These are phyloP conservation scores for Proctacanthus coquilletti DNA, from an alignment of 1,140 invertebrate genomes.

Conservation along the genomic window DNA sequence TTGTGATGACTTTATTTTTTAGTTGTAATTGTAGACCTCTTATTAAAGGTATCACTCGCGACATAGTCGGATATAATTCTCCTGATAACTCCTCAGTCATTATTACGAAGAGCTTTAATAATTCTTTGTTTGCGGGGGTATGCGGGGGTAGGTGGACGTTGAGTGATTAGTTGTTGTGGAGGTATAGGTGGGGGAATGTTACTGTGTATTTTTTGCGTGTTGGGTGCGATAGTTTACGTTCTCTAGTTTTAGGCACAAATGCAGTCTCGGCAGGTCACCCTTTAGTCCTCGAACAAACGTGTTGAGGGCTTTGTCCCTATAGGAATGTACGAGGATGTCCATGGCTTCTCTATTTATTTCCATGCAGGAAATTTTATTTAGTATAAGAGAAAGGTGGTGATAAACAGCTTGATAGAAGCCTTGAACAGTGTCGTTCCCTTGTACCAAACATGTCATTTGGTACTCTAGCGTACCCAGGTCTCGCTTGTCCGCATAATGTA, in stretches of 20 bases:
- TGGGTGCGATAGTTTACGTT: no score
- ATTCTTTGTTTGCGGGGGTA: no score
- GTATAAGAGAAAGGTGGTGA: slow-evolving; percentile 1
- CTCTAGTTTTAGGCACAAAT: neutral
- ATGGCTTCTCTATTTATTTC: neutral
- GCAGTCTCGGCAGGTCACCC: slow-evolving; percentile 6
- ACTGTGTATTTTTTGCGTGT: no score
- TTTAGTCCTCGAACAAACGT: slow-evolving; percentile 7
- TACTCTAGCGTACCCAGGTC: slow-evolving; percentile 4
- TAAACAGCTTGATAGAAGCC: slow-evolving; percentile 1
- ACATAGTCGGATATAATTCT: no score
- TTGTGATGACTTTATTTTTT: no score
- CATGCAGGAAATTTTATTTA: neutral
- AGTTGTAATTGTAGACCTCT: no score
- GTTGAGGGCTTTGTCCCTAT: slow-evolving; percentile 7
- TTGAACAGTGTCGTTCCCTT: neutral
- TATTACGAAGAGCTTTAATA: no score
- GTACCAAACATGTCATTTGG: neutral
- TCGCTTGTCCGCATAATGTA: slow-evolving; percentile 5
- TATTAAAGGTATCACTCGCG: no score
- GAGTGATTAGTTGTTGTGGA: no score
- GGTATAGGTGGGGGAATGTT: no score
- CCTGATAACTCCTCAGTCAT: no score
- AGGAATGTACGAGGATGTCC: slow-evolving; percentile 1
- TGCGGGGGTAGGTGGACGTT: no score